A percentile compares a stretch with the other conserved stretches of the same genome.
Evolutionary conservation across 2,113 vertebrate species (phyloP).

Genomic region (Progne subis): DNA sequence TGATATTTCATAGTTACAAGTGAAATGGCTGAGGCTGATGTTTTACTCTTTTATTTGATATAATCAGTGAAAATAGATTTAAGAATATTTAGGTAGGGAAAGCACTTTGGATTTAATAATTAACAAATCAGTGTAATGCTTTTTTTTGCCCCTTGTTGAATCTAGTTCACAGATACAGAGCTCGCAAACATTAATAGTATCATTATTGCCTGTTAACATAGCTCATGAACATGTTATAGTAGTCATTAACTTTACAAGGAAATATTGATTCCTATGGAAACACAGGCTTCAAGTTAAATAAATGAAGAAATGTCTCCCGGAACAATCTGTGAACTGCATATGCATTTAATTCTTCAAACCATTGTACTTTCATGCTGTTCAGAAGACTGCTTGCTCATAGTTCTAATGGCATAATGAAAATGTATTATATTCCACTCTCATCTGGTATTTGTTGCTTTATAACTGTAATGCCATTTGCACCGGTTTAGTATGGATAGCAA

Average conservation of each 20-base stretch:
- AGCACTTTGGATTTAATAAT: neutral
- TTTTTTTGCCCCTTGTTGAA: neutral
- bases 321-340: neutral
- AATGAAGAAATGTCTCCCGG: neutral
- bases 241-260: constrained; percentile 14
- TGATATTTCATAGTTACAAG: neutral
- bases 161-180: neutral
- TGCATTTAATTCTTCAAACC: neutral
- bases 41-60: neutral
- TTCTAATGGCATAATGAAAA: neutral
- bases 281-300: neutral
- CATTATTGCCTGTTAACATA: neutral
- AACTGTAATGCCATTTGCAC: neutral
- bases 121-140: neutral
- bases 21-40: neutral
- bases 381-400: neutral
- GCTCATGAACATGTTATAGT: neutral
- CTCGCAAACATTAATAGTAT: neutral
- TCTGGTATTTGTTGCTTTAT: neutral
- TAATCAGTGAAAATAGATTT: neutral
- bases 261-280: constrained; percentile 25
- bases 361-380: neutral
- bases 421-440: neutral
- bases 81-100: neutral
- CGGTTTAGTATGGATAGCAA: no score